Base-by-base conservation (phyloP, 1,140 invertebrate genomes). In the Orchestia grillus region DNA sequence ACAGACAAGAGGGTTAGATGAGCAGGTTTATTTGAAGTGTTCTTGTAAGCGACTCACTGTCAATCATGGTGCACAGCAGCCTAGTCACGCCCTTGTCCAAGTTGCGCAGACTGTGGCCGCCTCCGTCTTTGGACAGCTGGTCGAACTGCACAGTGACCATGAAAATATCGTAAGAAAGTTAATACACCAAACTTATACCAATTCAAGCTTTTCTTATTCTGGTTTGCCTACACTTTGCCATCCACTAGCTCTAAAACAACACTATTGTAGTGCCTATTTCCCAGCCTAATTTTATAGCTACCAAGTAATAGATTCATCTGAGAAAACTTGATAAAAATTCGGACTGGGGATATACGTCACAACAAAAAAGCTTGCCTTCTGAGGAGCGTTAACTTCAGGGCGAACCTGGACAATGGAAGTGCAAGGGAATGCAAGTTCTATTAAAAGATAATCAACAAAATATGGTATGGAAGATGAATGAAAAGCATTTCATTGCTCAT, bases 101-200 rank as follows among this genome's bases (percentile, higher is more conserved):
- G 92, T 47, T 94, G 44, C 92, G 92, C 8, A 40, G 3, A n/a
- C 92, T 40, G 43, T 47, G 43, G 47, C 92, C 36, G 92, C 92
- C 92, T n/a, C 92, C 92, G 47, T 94, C 92, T 45, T n/a, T 44
- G 44, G 44, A 44, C 19, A 94, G 92, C 92, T 94, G 92, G 36
- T 94, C 92, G 36, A 94, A 44, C 92, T 94, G 92, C 62, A 19
- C 62, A 77, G 62, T 77, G 62, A 77, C 62, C 62, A 15, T 3
- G 36, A 19, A 6, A 53, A 53, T 53, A 53, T 53, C 47, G 19
- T 77, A 15, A 23, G 62, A 77, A 77, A 23, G 62, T 77, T 77
- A 77, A 36, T 77, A 77, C 28, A 1, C 11, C 11, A 23, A 28
- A 19, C 15, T 36, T 77, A 3, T 36, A 15, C 62, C 3, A 77